Evolutionary conservation across 2,797 vertebrate species (phyloP).

Genomic region (Sebastes diploproa): DNA sequence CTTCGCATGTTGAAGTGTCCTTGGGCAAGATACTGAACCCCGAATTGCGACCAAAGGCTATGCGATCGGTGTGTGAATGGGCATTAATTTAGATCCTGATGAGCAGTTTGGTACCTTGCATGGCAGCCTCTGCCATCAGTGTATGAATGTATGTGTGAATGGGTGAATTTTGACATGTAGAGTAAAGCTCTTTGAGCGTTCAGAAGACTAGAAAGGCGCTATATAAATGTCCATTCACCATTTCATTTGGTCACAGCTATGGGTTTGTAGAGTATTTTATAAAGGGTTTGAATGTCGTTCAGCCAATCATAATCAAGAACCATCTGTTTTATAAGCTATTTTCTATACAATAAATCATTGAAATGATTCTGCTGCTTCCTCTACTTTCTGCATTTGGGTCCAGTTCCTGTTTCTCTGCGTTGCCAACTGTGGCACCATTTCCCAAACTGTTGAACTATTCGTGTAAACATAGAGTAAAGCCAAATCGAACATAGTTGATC

Average conservation of each 20-base stretch:
- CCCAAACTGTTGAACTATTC: not conserved
- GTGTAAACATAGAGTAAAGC: not conserved
- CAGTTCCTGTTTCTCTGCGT: not conserved
- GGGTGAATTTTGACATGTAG: not conserved
- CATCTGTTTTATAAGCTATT: not conserved
- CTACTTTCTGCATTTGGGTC: too few species aligned
- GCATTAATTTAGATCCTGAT: not conserved
- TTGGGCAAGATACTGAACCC: not conserved
- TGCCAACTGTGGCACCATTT: not conserved
- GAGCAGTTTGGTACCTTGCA: not conserved
- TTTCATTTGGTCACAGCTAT: not conserved
- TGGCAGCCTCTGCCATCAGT: not conserved
- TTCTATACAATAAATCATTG: not conserved
- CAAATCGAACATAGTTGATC: too few species aligned
- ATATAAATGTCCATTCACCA: not conserved
- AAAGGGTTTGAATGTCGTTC: not conserved
- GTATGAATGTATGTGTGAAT: not conserved
- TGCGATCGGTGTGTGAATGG: not conserved
- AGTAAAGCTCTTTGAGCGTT: not conserved
- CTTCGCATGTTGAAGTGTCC: not conserved
- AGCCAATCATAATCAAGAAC: not conserved
- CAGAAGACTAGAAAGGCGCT: not conserved
- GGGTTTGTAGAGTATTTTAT: not conserved
- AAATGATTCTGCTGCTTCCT: too few species aligned
- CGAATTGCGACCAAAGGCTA: not conserved